Base-by-base conservation (phyloP, 1,140 invertebrate species). In the Hycleus phaleratus region DNA sequence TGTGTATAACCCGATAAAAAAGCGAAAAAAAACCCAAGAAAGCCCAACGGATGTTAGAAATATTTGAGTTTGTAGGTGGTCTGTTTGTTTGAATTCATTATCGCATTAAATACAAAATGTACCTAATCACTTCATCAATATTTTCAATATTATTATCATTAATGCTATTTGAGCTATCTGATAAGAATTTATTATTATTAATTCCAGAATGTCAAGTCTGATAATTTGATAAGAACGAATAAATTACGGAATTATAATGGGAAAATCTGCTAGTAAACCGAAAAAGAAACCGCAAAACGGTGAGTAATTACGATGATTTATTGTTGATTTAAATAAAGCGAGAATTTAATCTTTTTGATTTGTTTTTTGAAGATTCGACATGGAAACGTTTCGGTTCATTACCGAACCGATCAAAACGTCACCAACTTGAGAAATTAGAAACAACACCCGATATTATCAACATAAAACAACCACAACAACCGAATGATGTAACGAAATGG, bases 401-500 rank as follows among this genome's bases (percentile, higher is more conserved):
- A 12, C 64, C 68, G 8, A 47, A 64, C 1, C 61, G 68, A 24
- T 60, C 60, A 8, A 61, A 70, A 61, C 32, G 32, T 58, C 62
- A 9, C 52, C 62, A 26, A 44, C 60, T 8, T 56, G 40, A 42
- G 40, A 59, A 26, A 67, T 60, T 50, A 52, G 56, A 47, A 67
- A 62, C 44, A 46, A 4, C 38, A 12, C 38, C 8, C 47, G 58
- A 49, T n/a, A 42, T 50, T 49, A 49, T 38, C 12, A 11, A 50
- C 46, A 49, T 43, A 4, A 50, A 46, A 32, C 55, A 58, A 40
- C 50, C 66, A 12, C 74, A 73, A 46, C 75, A 77, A 32, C 4
- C 4, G 60, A 66, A 77, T 55, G 74, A 74, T 26, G 70, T 77
- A 12, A 40, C 49, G 8, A 64, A 71, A 54, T 78, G 77, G 76